A percentile compares a stretch with the other conserved stretches of the same genome.
These are phyloP conservation scores for Steinernema khuongi DNA, from an alignment of 1,140 invertebrate species.

Conservation along the genomic window DNA sequence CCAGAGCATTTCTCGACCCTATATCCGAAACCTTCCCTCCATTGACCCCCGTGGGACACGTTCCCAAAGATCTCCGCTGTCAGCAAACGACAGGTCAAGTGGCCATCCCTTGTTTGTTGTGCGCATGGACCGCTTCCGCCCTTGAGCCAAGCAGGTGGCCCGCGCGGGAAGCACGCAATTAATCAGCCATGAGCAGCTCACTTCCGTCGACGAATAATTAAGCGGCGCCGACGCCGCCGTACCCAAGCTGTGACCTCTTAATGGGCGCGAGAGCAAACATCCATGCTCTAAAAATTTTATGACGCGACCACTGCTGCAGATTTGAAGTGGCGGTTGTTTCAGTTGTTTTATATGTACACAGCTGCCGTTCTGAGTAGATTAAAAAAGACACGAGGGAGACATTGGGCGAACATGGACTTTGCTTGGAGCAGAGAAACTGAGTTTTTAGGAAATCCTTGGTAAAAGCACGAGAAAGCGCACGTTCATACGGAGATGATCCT, in stretches of 20 bases:
- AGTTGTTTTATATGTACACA: too few relatives aligned
- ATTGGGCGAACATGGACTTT: too few relatives aligned
- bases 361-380: too few relatives aligned
- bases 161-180: not conserved
- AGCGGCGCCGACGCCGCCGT: not conserved
- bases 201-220: not conserved
- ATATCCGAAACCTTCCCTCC: not conserved
- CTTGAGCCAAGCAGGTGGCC: not conserved
- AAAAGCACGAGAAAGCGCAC: too few relatives aligned
- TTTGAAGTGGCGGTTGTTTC: too few relatives aligned
- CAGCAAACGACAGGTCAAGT: conserved; percentile 1
- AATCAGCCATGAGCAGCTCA: not conserved
- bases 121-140: not conserved
- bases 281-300: conserved; percentile 13
- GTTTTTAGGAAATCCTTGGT: too few relatives aligned
- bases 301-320: too few relatives aligned
- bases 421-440: too few relatives aligned
- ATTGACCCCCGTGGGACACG: not conserved
- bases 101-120: not conserved
- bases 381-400: too few relatives aligned
- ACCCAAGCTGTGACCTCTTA: not conserved
- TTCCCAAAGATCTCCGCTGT: too few relatives aligned
- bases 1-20: too few relatives aligned
- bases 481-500: too few relatives aligned
- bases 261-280: conserved; percentile 4